Evolutionary conservation across 2,113 vertebrate species (phyloP).

Genomic region (Rhagologus leucostigma): DNA sequence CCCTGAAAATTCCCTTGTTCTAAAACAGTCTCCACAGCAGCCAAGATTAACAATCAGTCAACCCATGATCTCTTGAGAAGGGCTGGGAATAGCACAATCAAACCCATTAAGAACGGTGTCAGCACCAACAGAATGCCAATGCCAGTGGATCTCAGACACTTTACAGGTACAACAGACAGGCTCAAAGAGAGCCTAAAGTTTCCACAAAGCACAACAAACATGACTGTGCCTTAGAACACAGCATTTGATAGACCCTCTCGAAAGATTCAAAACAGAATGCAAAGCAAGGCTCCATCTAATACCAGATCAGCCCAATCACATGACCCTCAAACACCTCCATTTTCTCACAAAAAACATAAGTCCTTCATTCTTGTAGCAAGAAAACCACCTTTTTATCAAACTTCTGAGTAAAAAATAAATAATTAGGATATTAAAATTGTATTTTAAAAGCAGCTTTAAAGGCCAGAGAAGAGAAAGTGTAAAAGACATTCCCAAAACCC

Average conservation of each 20-base stretch:
- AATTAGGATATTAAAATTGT: not conserved
- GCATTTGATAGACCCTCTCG: not conserved
- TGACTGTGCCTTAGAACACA: not conserved
- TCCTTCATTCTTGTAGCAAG: not conserved
- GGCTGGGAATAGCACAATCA: not conserved
- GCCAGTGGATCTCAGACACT: not conserved
- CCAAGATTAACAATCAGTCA: not conserved
- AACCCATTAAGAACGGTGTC: not conserved
- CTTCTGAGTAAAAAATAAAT: not conserved
- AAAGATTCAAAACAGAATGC: not conserved
- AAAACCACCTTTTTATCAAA: not conserved
- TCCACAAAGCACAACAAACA: not conserved
- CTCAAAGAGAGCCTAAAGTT: not conserved
- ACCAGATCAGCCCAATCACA: not conserved
- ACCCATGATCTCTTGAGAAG: not conserved
- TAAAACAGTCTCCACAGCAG: not conserved
- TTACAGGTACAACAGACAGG: not conserved
- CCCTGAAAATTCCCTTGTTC: not conserved
- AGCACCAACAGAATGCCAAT: not conserved
- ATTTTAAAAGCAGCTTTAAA: not conserved
- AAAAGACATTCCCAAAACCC: not conserved
- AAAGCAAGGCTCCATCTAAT: not conserved
- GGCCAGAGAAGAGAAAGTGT: not conserved
- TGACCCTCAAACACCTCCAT: not conserved
- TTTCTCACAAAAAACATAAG: not conserved